Evolutionary conservation across 2,888 invertebrate species (phyloP).

Genomic region (Plebejus melissa): DNA sequence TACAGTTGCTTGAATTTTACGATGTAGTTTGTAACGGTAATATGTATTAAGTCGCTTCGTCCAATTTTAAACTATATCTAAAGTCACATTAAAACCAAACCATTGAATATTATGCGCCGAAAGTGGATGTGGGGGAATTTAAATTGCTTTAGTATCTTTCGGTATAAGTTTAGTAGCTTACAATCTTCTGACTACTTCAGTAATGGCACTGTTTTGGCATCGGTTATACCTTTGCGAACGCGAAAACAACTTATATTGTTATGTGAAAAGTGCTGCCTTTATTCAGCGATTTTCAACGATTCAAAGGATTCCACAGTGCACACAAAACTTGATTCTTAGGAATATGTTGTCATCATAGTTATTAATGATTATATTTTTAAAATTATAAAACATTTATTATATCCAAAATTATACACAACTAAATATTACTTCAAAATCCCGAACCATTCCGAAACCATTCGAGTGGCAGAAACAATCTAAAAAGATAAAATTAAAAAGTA

Average conservation of each 20-base stretch:
- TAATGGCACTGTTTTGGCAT: slow-evolving; percentile 29
- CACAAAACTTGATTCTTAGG: neutral
- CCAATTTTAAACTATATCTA: slow-evolving; percentile 32
- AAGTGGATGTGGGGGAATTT: slow-evolving; percentile 28
- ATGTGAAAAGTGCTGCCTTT: slow-evolving; percentile 15
- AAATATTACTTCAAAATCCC: neutral
- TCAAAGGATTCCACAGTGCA: neutral
- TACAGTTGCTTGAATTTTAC: slow-evolving; percentile 35
- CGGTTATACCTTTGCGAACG: slow-evolving; percentile 21
- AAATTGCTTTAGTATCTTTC: slow-evolving; percentile 29
- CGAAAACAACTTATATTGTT: slow-evolving; percentile 22
- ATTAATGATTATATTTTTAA: neutral
- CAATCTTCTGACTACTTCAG: slow-evolving; percentile 29
- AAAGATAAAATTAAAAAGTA: slow-evolving; percentile 3
- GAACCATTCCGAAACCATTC: neutral
- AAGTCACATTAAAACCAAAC: slow-evolving; percentile 30
- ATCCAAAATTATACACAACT: neutral
- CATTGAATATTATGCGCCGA: slow-evolving; percentile 27
- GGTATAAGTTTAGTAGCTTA: slow-evolving; percentile 27
- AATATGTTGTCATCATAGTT: neutral
- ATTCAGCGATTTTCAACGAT: neutral
- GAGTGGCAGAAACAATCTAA: neutral
- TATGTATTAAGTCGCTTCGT: slow-evolving; percentile 31
- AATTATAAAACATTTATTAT: neutral
- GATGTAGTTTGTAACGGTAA: slow-evolving; percentile 36